Conservation (phyloP, 2,797 vertebrate genomes). For the Saxicola maurus region DNA sequence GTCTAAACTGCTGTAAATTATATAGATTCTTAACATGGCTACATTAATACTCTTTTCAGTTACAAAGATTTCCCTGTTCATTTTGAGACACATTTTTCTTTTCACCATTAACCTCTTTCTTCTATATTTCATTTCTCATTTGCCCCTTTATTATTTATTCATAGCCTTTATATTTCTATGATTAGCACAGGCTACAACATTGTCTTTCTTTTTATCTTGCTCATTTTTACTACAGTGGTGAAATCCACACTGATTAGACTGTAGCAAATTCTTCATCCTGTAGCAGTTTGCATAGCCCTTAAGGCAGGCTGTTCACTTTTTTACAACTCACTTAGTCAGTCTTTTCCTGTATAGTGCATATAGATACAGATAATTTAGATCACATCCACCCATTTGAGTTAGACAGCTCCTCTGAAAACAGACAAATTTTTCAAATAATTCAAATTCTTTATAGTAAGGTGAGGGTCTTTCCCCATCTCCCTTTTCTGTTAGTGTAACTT, state of each 20-base stretch:
- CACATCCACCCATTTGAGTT: background rate
- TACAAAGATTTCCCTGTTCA: background rate
- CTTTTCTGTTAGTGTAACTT: background rate
- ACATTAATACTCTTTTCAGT: background rate
- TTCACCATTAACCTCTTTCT: background rate
- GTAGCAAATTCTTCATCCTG: slow-evolving; percentile 33
- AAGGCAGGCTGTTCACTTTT: background rate
- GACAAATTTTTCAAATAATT: background rate
- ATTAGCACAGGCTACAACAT: background rate
- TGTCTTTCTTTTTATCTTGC: slow-evolving; percentile 37
- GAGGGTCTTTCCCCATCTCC: background rate
- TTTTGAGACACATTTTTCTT: slow-evolving; percentile 17
- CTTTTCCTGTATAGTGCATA: background rate
- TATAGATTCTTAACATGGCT: background rate
- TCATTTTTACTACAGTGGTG: background rate
- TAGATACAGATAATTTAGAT: background rate
- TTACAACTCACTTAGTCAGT: background rate
- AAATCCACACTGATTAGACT: background rate
- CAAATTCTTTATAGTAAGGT: background rate
- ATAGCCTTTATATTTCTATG: slow-evolving; percentile 38
- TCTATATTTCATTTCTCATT: slow-evolving; percentile 43
- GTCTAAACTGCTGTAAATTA: background rate
- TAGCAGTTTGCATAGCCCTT: background rate
- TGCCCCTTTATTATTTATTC: slow-evolving; percentile 39
- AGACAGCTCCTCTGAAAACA: background rate